phyloP scores from a whole-genome alignment of 2,797 vertebrate species.

The Notamacropus eugenii region DNA sequence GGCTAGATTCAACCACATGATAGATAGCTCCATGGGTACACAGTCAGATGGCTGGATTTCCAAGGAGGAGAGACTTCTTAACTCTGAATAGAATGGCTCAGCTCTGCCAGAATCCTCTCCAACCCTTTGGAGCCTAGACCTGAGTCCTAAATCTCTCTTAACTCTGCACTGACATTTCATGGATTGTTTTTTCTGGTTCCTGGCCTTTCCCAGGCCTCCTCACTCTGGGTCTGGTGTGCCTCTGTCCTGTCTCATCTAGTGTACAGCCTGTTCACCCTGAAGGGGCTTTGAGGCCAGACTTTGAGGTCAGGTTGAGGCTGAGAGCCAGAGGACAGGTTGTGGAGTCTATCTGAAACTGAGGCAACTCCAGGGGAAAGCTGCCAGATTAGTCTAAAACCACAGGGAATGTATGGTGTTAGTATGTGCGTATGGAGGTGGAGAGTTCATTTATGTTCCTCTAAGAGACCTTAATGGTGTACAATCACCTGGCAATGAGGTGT shows the following conservation, averaged over 20 bases:
- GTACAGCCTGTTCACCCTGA: neutral
- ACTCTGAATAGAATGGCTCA: neutral
- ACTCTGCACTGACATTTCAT: neutral
- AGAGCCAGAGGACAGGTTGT: neutral
- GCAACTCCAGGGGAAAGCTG: neutral
- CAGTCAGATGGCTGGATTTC: neutral
- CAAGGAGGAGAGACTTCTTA: neutral
- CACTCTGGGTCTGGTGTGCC: neutral
- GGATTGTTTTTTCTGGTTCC: neutral
- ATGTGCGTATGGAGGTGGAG: neutral
- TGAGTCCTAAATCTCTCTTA: neutral
- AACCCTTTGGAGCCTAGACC: neutral
- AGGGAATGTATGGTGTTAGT: neutral
- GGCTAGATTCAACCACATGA: neutral
- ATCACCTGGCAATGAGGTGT: neutral
- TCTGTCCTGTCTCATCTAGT: neutral
- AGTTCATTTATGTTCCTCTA: neutral
- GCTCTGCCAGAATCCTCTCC: neutral
- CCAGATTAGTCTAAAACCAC: neutral
- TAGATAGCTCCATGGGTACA: neutral
- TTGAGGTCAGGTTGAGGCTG: neutral
- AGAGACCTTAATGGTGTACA: neutral
- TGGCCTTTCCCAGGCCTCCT: neutral
- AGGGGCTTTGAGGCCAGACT: neutral
- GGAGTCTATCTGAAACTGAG: neutral